These are phyloP conservation scores for Osedax fenrisi DNA, from an alignment of 2,888 invertebrate genomes.

Conservation along the genomic window DNA sequence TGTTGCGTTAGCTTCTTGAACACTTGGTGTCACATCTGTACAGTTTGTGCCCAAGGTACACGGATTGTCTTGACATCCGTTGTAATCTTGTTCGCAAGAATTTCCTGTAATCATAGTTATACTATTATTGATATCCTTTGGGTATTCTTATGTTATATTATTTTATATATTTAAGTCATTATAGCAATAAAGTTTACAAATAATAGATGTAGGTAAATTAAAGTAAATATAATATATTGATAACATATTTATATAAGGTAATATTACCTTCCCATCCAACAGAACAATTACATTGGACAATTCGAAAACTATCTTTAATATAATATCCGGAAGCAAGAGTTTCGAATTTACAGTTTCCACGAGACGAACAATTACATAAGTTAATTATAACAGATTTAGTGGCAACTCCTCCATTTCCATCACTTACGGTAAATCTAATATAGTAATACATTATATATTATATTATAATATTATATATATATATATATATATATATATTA, in stretches of 20 bases:
- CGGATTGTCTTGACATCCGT: slow-evolving; percentile 3
- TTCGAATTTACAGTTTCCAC: slow-evolving; percentile 6
- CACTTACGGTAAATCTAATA: neutral
- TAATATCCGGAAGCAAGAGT: neutral
- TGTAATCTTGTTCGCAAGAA: neutral
- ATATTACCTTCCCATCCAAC: neutral
- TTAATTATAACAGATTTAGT: neutral
- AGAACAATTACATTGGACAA: slow-evolving; percentile 3
- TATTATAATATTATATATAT: too few species aligned
- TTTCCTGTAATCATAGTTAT: too few species aligned
- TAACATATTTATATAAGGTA: neutral
- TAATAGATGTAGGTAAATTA: too few species aligned
- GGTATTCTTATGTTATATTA: too few species aligned
- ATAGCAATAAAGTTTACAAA: too few species aligned
- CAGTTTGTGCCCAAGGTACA: slow-evolving; percentile 9
- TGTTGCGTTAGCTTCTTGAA: neutral
- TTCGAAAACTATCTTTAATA: neutral
- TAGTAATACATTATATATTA: too few species aligned
- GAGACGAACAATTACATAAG: neutral
- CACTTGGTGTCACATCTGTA: slow-evolving; percentile 8
- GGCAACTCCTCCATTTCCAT: neutral
- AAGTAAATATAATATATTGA: too few species aligned
- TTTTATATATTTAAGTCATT: too few species aligned
- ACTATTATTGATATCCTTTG: too few species aligned
- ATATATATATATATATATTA: neutral